phyloP scores from a whole-genome alignment of 2,888 invertebrate species.

The Platynereis dumerilii region DNA sequence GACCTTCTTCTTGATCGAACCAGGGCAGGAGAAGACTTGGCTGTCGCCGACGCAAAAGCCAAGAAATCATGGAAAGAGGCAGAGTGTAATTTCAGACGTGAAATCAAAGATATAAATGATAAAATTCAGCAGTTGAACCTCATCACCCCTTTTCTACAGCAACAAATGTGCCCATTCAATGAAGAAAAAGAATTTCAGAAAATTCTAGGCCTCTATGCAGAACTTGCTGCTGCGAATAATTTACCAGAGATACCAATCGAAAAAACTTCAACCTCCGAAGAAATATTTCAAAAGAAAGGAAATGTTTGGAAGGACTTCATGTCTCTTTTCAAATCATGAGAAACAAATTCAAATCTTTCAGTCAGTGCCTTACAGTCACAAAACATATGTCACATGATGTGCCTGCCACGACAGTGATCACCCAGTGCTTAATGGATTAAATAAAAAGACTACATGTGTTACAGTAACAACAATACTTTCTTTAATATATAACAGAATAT shows the following conservation, averaged over 20 bases:
- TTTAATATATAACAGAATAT: too few relatives aligned
- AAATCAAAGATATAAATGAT: slow-evolving; percentile 73
- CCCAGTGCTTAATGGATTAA: too few relatives aligned
- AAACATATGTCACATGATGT: too few relatives aligned
- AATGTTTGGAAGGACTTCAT: slow-evolving; percentile 1
- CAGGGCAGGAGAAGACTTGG: slow-evolving; percentile 69
- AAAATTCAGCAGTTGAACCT: slow-evolving; percentile 84
- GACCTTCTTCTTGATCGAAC: slow-evolving; percentile 69
- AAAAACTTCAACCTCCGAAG: neutral
- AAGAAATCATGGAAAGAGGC: slow-evolving; percentile 69
- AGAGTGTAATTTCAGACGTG: slow-evolving; percentile 66
- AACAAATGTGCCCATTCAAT: slow-evolving; percentile 78
- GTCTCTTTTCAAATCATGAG: neutral
- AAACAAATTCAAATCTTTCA: too few relatives aligned
- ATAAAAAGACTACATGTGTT: too few relatives aligned
- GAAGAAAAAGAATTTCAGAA: slow-evolving; percentile 69
- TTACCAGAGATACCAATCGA: neutral
- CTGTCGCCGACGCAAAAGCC: too few relatives aligned
- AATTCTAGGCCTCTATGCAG: slow-evolving; percentile 4
- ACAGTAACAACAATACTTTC: too few relatives aligned
- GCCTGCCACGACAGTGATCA: too few relatives aligned
- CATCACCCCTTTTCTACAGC: slow-evolving; percentile 78
- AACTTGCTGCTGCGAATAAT: neutral
- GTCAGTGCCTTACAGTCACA: too few relatives aligned
- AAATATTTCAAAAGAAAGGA: neutral